Conservation (phyloP, 2,797 vertebrate genomes). For the Enteromius argenteus region DNA sequence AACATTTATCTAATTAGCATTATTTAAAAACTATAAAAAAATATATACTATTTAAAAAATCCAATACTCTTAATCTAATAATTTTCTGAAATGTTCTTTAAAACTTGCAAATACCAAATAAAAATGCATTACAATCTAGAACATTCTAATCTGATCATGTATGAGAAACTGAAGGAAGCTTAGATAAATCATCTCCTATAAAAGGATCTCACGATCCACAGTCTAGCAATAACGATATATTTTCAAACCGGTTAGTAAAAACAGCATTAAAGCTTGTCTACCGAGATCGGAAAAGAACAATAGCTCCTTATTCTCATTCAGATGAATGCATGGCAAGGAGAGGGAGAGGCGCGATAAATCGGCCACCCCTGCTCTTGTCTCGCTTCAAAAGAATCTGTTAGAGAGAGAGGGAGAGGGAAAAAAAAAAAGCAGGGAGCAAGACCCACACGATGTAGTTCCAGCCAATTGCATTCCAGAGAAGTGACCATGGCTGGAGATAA, state of each 20-base stretch:
- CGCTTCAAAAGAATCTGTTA: slow-evolving; percentile 71
- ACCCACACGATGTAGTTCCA: slow-evolving; percentile 84
- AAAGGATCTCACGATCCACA: neutral
- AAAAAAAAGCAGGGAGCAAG: slow-evolving; percentile 78
- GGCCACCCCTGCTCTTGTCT: slow-evolving; percentile 77
- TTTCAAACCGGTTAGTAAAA: slow-evolving; percentile 20
- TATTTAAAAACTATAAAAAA: neutral
- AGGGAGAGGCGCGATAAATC: slow-evolving; percentile 71
- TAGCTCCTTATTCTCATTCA: slow-evolving; percentile 74
- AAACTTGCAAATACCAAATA: neutral
- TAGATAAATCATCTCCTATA: neutral
- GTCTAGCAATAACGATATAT: slow-evolving; percentile 32
- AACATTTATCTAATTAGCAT: neutral
- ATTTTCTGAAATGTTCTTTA: neutral
- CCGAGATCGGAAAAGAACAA: slow-evolving; percentile 71
- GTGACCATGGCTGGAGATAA: slow-evolving; percentile 84
- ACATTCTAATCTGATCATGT: neutral
- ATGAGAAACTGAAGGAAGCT: neutral
- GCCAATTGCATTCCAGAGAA: slow-evolving; percentile 88
- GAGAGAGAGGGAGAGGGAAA: slow-evolving; percentile 61
- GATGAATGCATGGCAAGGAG: slow-evolving; percentile 71
- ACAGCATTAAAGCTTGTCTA: slow-evolving; percentile 63
- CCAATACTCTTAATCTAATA: neutral
- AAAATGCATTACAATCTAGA: neutral
- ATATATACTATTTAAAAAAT: too few species aligned